Conservation (phyloP, 2,888 invertebrate species). For the Alcis repandata region DNA sequence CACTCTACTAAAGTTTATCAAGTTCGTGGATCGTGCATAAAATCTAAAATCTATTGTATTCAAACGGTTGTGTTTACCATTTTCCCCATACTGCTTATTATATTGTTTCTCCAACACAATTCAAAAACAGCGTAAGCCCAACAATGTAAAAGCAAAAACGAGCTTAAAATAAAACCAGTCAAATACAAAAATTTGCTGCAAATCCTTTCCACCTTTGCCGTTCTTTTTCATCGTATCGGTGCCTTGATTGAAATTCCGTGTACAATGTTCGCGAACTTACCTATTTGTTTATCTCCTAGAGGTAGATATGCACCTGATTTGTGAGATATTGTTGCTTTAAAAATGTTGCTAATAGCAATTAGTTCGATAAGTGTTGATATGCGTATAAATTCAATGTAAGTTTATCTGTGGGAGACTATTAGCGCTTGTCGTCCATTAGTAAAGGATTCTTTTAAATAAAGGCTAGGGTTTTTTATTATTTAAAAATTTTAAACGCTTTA, state of each 20-base stretch:
- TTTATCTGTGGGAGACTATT: constrained; percentile 50
- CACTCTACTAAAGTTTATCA: too few species aligned
- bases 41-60: too few species aligned
- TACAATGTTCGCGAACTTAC: constrained; percentile 78
- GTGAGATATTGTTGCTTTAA: constrained; percentile 67
- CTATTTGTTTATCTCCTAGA: constrained; percentile 79
- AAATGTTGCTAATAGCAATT: constrained; percentile 76
- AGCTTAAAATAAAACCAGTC: constrained; percentile 1
- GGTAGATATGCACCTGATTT: constrained; percentile 72
- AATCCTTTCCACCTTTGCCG: constrained; percentile 38
- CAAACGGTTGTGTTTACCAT: not conserved
- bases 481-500: constrained; percentile 26
- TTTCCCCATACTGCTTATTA: constrained; percentile 24
- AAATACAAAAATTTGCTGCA: constrained; percentile 43
- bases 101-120: not conserved
- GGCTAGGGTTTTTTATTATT: constrained; percentile 24
- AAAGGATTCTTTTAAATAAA: constrained; percentile 32
- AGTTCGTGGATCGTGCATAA: too few species aligned
- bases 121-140: constrained; percentile 16
- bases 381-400: constrained; percentile 68
- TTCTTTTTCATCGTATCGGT: constrained; percentile 36
- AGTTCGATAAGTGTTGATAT: constrained; percentile 77
- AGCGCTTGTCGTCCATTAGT: constrained; percentile 42
- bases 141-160: constrained; percentile 5
- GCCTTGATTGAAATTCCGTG: constrained; percentile 85